A percentile compares a stretch with the other conserved stretches of the same genome.
phyloP scores from a whole-genome alignment of 2,113 vertebrate genomes.

The Thalassarche chlororhynchos region DNA sequence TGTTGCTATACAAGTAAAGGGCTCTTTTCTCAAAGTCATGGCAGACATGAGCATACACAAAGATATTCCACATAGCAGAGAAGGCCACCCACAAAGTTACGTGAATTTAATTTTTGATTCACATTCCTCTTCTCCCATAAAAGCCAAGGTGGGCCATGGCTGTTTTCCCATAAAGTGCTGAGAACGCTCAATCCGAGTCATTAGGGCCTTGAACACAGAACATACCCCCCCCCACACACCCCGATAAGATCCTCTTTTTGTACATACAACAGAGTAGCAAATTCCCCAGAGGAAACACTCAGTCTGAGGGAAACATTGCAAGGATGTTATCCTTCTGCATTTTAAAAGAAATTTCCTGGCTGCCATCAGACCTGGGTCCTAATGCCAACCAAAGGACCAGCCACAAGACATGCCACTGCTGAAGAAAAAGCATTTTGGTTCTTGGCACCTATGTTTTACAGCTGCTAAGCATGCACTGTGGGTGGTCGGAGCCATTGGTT shows the following conservation, averaged over 20 bases:
- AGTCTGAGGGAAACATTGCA: background rate
- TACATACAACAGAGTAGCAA: background rate
- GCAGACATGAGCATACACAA: slow-evolving; percentile 60
- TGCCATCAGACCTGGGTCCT: background rate
- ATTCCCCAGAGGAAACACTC: background rate
- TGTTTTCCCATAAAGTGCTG: background rate
- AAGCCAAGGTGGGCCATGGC: slow-evolving; percentile 50
- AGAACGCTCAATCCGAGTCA: background rate
- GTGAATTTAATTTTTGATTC: slow-evolving; percentile 50
- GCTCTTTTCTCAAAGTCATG: slow-evolving; percentile 50
- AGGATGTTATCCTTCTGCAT: background rate
- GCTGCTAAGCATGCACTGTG: background rate
- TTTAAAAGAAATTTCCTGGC: background rate
- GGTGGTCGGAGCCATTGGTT: slow-evolving; percentile 46
- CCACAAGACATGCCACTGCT: background rate
- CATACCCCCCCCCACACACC: background rate
- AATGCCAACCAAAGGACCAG: background rate
- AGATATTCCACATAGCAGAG: slow-evolving; percentile 17
- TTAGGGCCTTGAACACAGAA: background rate
- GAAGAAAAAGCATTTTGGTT: background rate
- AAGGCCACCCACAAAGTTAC: slow-evolving; percentile 60
- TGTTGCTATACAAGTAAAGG: slow-evolving; percentile 52
- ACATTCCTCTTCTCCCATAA: slow-evolving; percentile 23
- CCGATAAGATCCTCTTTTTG: background rate
- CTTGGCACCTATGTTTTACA: background rate